These are phyloP conservation scores for Geopemphigus sp. DNA, from an alignment of 1,140 invertebrate species.

Conservation along the genomic window DNA sequence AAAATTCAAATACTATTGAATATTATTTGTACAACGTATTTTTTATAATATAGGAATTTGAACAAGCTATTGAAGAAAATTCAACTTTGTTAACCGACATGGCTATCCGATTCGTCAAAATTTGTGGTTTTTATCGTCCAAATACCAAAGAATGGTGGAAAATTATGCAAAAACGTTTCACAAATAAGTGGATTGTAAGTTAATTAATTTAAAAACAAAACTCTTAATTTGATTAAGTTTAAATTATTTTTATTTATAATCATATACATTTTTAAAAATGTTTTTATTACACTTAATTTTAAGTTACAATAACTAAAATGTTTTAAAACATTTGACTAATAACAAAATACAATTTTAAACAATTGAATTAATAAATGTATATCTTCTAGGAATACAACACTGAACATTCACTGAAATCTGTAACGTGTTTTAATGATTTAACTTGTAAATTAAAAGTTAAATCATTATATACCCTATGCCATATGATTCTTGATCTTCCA, in stretches of 20 bases:
- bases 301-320: no score
- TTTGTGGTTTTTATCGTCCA: neutral
- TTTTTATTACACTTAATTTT: neutral
- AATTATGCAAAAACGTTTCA: neutral
- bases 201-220: neutral
- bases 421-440: constrained; percentile 25
- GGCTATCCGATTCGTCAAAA: constrained; percentile 16
- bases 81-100: constrained; percentile 13
- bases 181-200: constrained; percentile 10
- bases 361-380: neutral
- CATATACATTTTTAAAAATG: neutral
- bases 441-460: constrained; percentile 5
- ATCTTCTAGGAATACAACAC: constrained; percentile 17
- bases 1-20: no score
- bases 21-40: neutral
- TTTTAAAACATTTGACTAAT: no score
- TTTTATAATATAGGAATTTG: constrained; percentile 11
- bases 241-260: neutral
- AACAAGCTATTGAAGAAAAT: constrained; percentile 8
- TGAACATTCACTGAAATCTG: constrained; percentile 7
- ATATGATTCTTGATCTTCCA: constrained; percentile 19
- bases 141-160: constrained; percentile 14
- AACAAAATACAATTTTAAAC: no score
- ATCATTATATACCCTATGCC: neutral
- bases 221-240: no score